A percentile compares a stretch with the other conserved stretches of the same genome.
Conservation (phyloP, 2,113 vertebrate species). For the Electrona antarctica region DNA sequence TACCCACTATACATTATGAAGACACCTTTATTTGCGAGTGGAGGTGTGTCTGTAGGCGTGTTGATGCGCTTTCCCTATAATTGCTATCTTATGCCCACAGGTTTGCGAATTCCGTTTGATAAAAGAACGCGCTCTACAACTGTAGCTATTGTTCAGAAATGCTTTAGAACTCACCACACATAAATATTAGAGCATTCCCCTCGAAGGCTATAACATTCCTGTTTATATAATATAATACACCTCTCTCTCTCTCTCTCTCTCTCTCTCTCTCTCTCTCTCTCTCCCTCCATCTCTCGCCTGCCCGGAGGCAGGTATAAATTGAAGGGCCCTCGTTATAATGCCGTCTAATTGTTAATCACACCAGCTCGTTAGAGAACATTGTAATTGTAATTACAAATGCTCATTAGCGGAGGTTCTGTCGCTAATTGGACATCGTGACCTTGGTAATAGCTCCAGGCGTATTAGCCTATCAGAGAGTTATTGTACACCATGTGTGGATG, state of each 20-base stretch:
- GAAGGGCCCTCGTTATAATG: slow-evolving; percentile 65
- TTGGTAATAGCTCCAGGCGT: slow-evolving; percentile 60
- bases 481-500: too few species aligned
- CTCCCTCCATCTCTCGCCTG: background rate
- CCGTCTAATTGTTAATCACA: slow-evolving; percentile 73
- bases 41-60: too few species aligned
- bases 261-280: slow-evolving; percentile 23
- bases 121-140: too few species aligned
- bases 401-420: slow-evolving; percentile 57
- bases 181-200: too few species aligned
- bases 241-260: background rate
- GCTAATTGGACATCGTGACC: slow-evolving; percentile 69
- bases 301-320: slow-evolving; percentile 70
- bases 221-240: too few species aligned
- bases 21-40: too few species aligned
- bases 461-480: slow-evolving; percentile 17
- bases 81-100: too few species aligned
- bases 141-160: background rate
- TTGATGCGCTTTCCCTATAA: too few species aligned
- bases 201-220: too few species aligned
- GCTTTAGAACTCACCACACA: background rate
- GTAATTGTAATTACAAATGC: slow-evolving; percentile 71
- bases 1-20: too few species aligned
- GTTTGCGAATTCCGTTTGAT: too few species aligned
- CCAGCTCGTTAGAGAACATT: slow-evolving; percentile 63